Evolutionary conservation across 1,140 invertebrate species (phyloP).

Genomic region (Leptopilina clavipes): DNA sequence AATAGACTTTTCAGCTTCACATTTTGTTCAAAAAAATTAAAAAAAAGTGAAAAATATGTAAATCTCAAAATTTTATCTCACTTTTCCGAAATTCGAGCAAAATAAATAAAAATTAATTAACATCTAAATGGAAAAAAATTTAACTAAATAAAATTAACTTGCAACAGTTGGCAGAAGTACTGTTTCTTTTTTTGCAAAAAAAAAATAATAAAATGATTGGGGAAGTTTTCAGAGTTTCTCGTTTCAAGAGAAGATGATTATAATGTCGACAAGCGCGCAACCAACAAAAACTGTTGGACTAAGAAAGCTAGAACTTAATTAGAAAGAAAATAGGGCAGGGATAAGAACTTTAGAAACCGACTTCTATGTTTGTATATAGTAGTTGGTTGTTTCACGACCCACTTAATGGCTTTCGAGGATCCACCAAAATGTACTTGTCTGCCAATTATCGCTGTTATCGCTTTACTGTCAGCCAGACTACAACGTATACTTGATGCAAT

Average conservation of each 20-base stretch:
- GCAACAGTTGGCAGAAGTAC: no score
- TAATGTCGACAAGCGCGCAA: not conserved
- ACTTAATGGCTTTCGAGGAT: conserved; percentile 9
- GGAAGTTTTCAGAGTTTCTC: conserved; percentile 1
- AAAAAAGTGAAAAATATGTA: no score
- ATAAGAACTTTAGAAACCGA: conserved; percentile 45
- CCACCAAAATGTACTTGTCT: conserved; percentile 11
- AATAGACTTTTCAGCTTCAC: no score
- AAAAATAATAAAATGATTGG: not conserved
- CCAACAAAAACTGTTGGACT: conserved; percentile 47
- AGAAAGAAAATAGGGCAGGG: conserved; percentile 46
- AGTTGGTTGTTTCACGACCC: not conserved
- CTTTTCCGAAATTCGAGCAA: conserved; percentile 19
- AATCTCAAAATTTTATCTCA: not conserved
- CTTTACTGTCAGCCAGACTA: conserved; percentile 11
- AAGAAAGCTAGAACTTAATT: conserved; percentile 55
- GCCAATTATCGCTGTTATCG: conserved; percentile 11
- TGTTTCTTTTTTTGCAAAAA: no score
- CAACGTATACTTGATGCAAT: not conserved
- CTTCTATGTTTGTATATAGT: conserved; percentile 43
- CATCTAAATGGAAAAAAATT: no score
- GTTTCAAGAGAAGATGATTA: not conserved
- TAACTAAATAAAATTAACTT: no score
- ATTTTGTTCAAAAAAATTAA: no score
- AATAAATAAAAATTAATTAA: no score